A percentile compares a stretch with the other conserved stretches of the same genome.
phyloP scores from a whole-genome alignment of 2,797 vertebrate species.

The Lacerta viridis region DNA sequence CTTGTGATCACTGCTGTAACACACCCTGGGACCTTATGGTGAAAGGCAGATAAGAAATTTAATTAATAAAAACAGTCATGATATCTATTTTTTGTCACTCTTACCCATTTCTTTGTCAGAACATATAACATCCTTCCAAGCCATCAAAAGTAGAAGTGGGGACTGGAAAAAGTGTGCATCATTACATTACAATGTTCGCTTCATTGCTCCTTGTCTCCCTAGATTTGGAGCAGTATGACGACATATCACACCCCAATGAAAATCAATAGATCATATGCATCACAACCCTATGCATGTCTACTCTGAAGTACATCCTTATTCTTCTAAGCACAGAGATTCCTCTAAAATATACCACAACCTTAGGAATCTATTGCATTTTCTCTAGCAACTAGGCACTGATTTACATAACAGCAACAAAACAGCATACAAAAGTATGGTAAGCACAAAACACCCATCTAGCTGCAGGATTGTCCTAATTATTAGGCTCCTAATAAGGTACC shows the following conservation, averaged over 20 bases:
- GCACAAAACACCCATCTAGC: background rate
- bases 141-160: background rate
- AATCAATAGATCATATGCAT: background rate
- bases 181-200: background rate
- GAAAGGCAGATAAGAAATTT: too few species aligned
- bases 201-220: background rate
- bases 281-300: background rate
- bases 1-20: too few species aligned
- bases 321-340: background rate
- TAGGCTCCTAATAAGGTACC: background rate
- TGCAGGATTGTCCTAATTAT: background rate
- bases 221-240: background rate
- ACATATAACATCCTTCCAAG: background rate
- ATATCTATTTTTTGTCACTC: background rate
- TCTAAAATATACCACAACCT: background rate
- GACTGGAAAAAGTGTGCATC: background rate
- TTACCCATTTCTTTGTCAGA: background rate
- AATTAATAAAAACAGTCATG: too few species aligned
- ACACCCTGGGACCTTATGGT: too few species aligned
- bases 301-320: background rate
- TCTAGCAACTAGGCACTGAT: background rate
- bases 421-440: background rate
- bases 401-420: background rate
- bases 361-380: background rate
- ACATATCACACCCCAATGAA: background rate